Conservation (phyloP, 1,140 invertebrate species). For the Pogonognathellus flavescens region DNA sequence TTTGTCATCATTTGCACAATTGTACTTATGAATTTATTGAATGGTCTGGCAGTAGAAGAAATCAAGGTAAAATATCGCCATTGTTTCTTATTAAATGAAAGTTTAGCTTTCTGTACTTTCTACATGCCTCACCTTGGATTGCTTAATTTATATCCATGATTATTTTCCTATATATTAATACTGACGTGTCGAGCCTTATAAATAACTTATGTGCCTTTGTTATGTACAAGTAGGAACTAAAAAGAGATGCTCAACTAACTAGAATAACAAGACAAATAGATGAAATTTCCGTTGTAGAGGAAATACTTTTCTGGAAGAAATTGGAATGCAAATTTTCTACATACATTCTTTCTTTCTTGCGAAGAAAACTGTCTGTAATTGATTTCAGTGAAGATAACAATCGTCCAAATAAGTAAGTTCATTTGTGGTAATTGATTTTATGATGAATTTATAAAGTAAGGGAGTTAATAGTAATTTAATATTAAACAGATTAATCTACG, state of each 20-base stretch:
- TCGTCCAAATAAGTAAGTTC: neutral
- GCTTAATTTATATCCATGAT: no score
- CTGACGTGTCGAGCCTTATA: no score
- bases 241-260: neutral
- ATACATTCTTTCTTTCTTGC: neutral
- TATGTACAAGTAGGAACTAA: neutral
- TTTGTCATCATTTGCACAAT: conserved; percentile 85
- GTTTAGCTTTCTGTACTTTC: no score
- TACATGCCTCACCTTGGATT: no score
- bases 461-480: no score
- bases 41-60: conserved; percentile 85
- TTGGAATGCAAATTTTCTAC: neutral
- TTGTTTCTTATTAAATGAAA: no score
- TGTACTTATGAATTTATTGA: conserved; percentile 84
- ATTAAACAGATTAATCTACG: neutral
- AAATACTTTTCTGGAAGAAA: neutral
- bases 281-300: neutral
- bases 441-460: no score
- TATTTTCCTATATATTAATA: no score
- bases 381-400: neutral
- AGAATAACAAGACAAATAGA: neutral
- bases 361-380: neutral
- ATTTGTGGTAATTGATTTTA: no score
- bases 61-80: conserved; percentile 17
- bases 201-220: no score